Conservation (phyloP, 2,888 invertebrate species). For the Noctua comes region DNA sequence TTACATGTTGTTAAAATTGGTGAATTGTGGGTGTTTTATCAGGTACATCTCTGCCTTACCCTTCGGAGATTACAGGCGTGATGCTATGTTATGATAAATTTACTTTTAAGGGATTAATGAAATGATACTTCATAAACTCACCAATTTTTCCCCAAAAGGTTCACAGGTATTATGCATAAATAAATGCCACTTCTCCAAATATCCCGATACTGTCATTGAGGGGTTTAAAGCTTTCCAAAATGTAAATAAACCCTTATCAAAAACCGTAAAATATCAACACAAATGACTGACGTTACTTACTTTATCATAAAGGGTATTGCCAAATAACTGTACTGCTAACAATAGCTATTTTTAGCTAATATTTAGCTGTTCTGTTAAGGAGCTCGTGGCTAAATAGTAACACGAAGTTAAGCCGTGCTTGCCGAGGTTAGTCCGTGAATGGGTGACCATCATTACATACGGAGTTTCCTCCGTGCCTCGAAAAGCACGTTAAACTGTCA, state of each 20-base stretch:
- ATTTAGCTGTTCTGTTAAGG: background rate
- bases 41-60: too few relatives aligned
- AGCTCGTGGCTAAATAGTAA: too few relatives aligned
- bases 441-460: too few relatives aligned
- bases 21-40: too few relatives aligned
- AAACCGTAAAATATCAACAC: slow-evolving; percentile 11
- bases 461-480: too few relatives aligned
- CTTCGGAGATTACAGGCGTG: background rate
- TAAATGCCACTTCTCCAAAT: slow-evolving; percentile 6
- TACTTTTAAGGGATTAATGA: background rate
- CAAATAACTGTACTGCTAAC: background rate
- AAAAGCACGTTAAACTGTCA: background rate
- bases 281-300: background rate
- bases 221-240: slow-evolving; percentile 23
- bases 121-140: background rate
- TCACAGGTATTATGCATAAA: background rate
- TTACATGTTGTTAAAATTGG: too few relatives aligned
- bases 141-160: background rate
- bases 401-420: too few relatives aligned
- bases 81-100: background rate
- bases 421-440: too few relatives aligned
- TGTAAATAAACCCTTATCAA: slow-evolving; percentile 45
- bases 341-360: background rate
- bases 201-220: slow-evolving; percentile 8
- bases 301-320: background rate